Percentiles rank a stretch among this genome's conserved stretches.
Conservation (phyloP, 92 coral and sea anemone genomes). For the Siderastrea radians region DNA sequence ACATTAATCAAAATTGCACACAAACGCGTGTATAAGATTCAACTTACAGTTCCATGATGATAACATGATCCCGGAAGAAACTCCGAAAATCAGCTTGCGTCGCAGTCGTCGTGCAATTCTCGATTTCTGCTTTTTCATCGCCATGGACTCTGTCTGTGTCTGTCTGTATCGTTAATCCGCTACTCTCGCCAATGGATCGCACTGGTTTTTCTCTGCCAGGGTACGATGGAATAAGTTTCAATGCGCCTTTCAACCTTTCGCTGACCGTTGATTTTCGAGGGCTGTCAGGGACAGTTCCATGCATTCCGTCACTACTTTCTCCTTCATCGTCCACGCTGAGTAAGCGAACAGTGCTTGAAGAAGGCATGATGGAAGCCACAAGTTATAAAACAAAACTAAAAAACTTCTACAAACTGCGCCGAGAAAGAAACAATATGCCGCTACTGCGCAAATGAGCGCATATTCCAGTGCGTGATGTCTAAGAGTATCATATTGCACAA, state of each 20-base stretch:
- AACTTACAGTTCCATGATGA: conserved; percentile 91
- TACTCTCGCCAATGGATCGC: conserved; percentile 55
- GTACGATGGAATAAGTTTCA: conserved; percentile 71
- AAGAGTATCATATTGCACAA: background rate
- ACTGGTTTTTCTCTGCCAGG: conserved; percentile 66
- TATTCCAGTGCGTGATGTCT: background rate
- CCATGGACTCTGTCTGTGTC: conserved; percentile 37
- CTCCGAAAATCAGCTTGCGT: conserved; percentile 61
- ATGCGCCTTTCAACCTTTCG: conserved; percentile 80
- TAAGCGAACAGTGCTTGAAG: conserved; percentile 54
- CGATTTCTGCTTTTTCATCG: conserved; percentile 30
- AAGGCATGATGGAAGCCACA: conserved; percentile 63
- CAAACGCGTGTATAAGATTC: background rate
- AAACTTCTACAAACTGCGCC: background rate
- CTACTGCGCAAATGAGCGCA: background rate
- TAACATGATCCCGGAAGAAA: conserved; percentile 85
- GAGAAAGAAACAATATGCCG: background rate
- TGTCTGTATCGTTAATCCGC: conserved; percentile 34
- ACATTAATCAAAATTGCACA: no score
- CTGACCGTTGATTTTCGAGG: conserved; percentile 72
- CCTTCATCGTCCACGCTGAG: conserved; percentile 15
- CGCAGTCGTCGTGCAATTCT: background rate
- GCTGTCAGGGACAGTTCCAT: background rate
- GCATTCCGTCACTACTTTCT: background rate
- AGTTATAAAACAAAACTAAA: no score